phyloP scores from a whole-genome alignment of 2,888 invertebrate genomes.

The Melolontha melolontha region DNA sequence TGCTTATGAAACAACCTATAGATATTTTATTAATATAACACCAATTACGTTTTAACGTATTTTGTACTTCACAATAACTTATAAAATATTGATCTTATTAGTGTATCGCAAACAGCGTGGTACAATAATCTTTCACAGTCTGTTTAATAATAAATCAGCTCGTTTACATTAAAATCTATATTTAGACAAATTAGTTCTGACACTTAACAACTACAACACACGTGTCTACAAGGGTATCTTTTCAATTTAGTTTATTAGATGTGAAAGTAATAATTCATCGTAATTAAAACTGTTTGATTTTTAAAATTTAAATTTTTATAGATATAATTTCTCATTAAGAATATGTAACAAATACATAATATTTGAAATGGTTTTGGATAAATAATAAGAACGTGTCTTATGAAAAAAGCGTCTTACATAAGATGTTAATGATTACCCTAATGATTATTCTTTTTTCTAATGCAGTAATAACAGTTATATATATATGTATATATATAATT shows the following conservation, averaged over 20 bases:
- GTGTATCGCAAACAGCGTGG: slow-evolving; percentile 1
- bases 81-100: neutral
- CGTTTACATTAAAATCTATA: slow-evolving; percentile 43
- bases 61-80: neutral
- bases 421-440: neutral
- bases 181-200: slow-evolving; percentile 44
- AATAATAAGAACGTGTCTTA: too few species aligned
- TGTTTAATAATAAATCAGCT: slow-evolving; percentile 44
- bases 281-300: slow-evolving; percentile 12
- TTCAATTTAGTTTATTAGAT: slow-evolving; percentile 33
- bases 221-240: slow-evolving; percentile 29
- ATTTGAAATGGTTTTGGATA: too few species aligned
- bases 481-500: too few species aligned
- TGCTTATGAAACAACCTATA: neutral
- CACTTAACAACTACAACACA: slow-evolving; percentile 40
- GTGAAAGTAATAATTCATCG: slow-evolving; percentile 18
- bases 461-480: slow-evolving; percentile 14
- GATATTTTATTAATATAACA: neutral
- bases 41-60: neutral
- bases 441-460: slow-evolving; percentile 5
- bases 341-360: too few species aligned
- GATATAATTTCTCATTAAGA: neutral
- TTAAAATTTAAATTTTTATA: slow-evolving; percentile 1
- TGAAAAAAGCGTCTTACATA: neutral
- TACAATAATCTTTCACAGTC: slow-evolving; percentile 8